A percentile compares a stretch with the other conserved stretches of the same genome.
phyloP scores from a whole-genome alignment of 2,797 vertebrate species.

The Chelidonichthys spinosus region DNA sequence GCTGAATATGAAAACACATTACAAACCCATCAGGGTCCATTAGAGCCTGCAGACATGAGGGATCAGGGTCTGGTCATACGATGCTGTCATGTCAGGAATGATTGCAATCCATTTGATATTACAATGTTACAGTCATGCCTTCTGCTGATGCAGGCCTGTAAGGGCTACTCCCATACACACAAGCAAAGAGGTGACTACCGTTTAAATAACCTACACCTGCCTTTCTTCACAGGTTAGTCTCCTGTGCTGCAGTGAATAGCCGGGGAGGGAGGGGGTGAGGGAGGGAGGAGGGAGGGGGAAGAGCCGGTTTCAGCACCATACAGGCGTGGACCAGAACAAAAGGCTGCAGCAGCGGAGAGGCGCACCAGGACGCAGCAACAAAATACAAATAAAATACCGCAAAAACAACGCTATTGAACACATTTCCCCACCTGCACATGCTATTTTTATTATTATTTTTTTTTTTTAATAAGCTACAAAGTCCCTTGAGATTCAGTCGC shows the following conservation, averaged over 20 bases:
- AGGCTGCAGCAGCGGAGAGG: slow-evolving; percentile 52
- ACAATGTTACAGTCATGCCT: slow-evolving; percentile 19
- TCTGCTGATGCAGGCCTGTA: slow-evolving; percentile 40
- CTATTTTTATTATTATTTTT: too few relatives aligned
- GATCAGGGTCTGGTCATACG: neutral
- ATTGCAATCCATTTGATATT: neutral
- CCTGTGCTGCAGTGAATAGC: slow-evolving; percentile 41
- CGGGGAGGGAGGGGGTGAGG: neutral
- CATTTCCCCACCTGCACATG: neutral
- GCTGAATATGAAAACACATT: slow-evolving; percentile 13
- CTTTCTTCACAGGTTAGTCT: neutral
- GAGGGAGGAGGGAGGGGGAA: neutral
- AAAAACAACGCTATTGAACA: neutral
- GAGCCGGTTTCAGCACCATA: slow-evolving; percentile 76
- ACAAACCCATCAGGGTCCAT: slow-evolving; percentile 7
- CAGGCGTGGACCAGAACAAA: slow-evolving; percentile 85
- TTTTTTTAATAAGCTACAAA: neutral
- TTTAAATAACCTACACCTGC: neutral
- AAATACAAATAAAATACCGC: neutral
- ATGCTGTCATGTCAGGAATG: neutral
- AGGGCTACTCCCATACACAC: slow-evolving; percentile 61
- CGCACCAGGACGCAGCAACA: slow-evolving; percentile 30
- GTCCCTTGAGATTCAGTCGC: neutral
- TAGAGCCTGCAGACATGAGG: neutral
- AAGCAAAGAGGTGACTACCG: neutral